These are phyloP conservation scores for Hybognathus amarus DNA, from an alignment of 2,797 vertebrate genomes.

Conservation along the genomic window DNA sequence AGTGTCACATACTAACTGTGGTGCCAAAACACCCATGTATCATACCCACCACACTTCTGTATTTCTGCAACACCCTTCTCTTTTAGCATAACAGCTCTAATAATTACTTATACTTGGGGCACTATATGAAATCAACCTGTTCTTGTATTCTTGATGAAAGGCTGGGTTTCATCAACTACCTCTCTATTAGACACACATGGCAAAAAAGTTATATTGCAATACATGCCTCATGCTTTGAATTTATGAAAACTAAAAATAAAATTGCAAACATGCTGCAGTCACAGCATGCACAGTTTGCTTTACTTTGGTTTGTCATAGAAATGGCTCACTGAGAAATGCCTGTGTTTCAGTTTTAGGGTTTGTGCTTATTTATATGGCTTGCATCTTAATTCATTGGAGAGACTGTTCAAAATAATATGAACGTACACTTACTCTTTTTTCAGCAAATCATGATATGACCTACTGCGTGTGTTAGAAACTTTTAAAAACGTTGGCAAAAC, in stretches of 20 bases:
- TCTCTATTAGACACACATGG: not conserved
- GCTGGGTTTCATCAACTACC: not conserved
- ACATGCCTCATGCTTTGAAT: not conserved
- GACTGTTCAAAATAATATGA: not conserved
- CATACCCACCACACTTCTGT: conserved; percentile 52
- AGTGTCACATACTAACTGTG: conserved; percentile 52
- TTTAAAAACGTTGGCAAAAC: not conserved
- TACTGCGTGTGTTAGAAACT: not conserved
- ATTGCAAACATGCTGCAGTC: not conserved
- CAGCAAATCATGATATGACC: not conserved
- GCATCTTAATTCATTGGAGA: not conserved
- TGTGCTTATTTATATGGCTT: not conserved
- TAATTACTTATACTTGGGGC: not conserved
- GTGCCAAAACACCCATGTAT: conserved; percentile 41
- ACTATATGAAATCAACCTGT: not conserved
- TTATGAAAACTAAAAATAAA: conserved; percentile 1
- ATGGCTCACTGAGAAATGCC: not conserved
- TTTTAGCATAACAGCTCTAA: not conserved
- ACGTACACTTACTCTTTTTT: not conserved
- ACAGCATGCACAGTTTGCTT: not conserved
- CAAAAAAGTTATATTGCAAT: not conserved
- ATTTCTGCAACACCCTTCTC: conserved; percentile 31
- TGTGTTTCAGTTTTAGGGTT: not conserved
- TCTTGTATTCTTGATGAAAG: not conserved
- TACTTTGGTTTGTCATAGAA: not conserved